Evolutionary conservation across 2,888 invertebrate genomes (phyloP), one percentile per base, ranked within the genome.

Genomic region (Campopleginae sp.): DNA sequence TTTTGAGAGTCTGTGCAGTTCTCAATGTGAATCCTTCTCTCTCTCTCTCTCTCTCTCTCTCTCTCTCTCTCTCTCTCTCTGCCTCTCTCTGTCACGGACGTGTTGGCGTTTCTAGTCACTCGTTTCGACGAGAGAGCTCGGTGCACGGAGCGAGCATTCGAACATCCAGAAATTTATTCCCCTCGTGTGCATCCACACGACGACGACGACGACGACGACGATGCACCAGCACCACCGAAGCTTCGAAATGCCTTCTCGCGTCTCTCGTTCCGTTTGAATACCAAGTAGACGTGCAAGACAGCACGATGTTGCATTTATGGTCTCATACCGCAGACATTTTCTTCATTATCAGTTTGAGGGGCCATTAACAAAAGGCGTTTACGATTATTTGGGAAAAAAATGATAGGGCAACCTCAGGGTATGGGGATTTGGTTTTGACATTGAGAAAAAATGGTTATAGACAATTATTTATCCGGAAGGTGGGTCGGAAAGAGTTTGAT

Each of bases 241-340:
- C 27, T 78, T 51, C 65, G 90, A 87, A 90, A 90, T 91, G 88
- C 89, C 90, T 90, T 86, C 84, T 78, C 86, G 87, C 86, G 86
- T 83, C 74, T 84, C 82, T 84, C 74, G 65, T 65, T 82, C 82
- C 84, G 86, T 74, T 88, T 77, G 91, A 91, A 92, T 92, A 91
- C 88, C 89, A 89, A 92, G 81, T 85, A 84, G 82, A 66, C 85
- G 81, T 74, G 58, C 66, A 76, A 78, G 75, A 71, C 61, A 33
- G 14, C 63, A 51, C 70, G 71, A 51, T 77, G 38, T 48, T 23
- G 33, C 58, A 38, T 46, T 38, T 63, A 51, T 23, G 61, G 27
- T 31, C 19, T 23, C 27, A 38, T 70, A n/a, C n/a, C 44, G 19
- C 54, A 19, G 46, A 7, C 5, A 31, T 46, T 23, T 27, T 23